These are phyloP conservation scores for Neostethus bicornis DNA, from an alignment of 2,797 vertebrate genomes.

Conservation along the genomic window DNA sequence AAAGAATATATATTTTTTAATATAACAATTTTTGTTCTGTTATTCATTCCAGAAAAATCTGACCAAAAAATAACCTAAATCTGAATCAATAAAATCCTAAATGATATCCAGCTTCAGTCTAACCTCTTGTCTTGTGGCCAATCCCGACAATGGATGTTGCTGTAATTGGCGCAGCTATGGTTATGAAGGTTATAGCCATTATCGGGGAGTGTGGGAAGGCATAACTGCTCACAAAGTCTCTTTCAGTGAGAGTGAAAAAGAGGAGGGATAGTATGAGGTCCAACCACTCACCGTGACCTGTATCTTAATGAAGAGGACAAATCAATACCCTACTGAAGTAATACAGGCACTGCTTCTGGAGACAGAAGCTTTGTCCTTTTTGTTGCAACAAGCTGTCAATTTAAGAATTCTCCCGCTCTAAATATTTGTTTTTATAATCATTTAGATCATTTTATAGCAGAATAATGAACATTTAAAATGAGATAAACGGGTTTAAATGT, in stretches of 20 bases:
- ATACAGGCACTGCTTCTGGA: constrained; percentile 37
- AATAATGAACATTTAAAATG: neutral
- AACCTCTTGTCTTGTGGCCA: constrained; percentile 42
- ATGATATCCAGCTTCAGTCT: constrained; percentile 22
- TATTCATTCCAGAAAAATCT: too few relatives aligned
- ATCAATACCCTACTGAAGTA: constrained; percentile 72
- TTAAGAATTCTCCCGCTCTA: too few relatives aligned
- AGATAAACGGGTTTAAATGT: too few relatives aligned
- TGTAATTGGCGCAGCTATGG: constrained; percentile 69
- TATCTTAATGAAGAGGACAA: constrained; percentile 73
- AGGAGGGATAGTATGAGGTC: constrained; percentile 53
- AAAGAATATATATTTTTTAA: neutral
- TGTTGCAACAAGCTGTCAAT: constrained; percentile 2
- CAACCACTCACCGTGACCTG: constrained; percentile 66
- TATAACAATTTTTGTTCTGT: too few relatives aligned
- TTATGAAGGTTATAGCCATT: constrained; percentile 59
- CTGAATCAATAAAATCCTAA: constrained; percentile 46
- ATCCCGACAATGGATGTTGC: constrained; percentile 41
- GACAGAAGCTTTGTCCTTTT: constrained; percentile 35
- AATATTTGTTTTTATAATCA: too few relatives aligned
- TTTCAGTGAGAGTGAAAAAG: constrained; percentile 66
- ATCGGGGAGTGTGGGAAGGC: constrained; percentile 59
- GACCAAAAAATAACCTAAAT: constrained; percentile 10
- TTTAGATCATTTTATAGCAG: neutral
- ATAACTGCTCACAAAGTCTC: constrained; percentile 51